A percentile compares a stretch with the other conserved stretches of the same genome.
Conservation (phyloP, 2,113 vertebrate genomes). For the Orthonyx spaldingii region DNA sequence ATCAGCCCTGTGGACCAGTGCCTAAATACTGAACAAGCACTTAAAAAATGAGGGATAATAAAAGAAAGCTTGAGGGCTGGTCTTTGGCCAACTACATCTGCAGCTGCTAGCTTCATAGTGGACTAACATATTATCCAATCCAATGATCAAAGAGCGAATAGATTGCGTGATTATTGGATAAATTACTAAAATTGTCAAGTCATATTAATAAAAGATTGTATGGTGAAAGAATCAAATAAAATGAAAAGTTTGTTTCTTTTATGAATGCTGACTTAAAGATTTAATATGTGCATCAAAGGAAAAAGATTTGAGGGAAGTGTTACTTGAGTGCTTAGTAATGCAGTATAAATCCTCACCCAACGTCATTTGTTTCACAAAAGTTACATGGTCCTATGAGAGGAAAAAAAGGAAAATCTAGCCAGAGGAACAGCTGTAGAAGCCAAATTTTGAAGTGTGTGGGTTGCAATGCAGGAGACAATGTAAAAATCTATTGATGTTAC, state of each 20-base stretch:
- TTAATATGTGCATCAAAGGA: not conserved
- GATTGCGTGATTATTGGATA: not conserved
- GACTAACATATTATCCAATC: not conserved
- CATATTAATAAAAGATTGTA: not conserved
- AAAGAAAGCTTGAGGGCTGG: not conserved
- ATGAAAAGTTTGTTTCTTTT: not conserved
- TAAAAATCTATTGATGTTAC: not conserved
- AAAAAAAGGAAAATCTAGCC: not conserved
- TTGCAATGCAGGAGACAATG: not conserved
- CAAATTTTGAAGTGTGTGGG: not conserved
- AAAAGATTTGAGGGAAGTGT: not conserved
- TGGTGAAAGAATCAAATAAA: not conserved
- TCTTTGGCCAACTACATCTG: not conserved
- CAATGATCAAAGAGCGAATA: not conserved
- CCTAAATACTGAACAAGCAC: not conserved
- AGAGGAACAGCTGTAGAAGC: not conserved
- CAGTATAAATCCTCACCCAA: not conserved
- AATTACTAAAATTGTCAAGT: not conserved
- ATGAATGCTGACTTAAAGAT: not conserved
- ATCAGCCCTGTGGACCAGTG: not conserved
- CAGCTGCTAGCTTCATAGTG: not conserved
- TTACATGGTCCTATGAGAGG: not conserved
- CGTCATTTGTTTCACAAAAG: not conserved
- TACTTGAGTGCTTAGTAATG: not conserved
- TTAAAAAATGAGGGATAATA: not conserved